phyloP scores from a whole-genome alignment of 2,113 vertebrate genomes.

The Bos taurus region ARS-UCD2.0 NC_037344.1:58667501-58668000 shows the following conservation, averaged over 20 bases:
- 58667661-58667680: not conserved
- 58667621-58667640: not conserved
- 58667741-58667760: not conserved
- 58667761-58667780: not conserved
- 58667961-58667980: not conserved
- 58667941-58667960: not conserved
- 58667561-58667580: not conserved
- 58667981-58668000: not conserved
- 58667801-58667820: not conserved
- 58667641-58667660: not conserved
- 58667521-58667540: not conserved
- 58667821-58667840: not conserved
- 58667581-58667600: not conserved
- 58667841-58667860: not conserved
- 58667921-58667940: not conserved
- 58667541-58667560: not conserved
- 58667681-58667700: not conserved
- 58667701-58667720: not conserved
- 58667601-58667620: not conserved
- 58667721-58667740: not conserved
- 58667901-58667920: not conserved
- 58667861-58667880: not conserved
- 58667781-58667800: not conserved
- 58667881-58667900: not conserved
- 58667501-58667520: not conserved